Conservation (phyloP, 2,797 vertebrate genomes). For the Phataginus tricuspis region DNA sequence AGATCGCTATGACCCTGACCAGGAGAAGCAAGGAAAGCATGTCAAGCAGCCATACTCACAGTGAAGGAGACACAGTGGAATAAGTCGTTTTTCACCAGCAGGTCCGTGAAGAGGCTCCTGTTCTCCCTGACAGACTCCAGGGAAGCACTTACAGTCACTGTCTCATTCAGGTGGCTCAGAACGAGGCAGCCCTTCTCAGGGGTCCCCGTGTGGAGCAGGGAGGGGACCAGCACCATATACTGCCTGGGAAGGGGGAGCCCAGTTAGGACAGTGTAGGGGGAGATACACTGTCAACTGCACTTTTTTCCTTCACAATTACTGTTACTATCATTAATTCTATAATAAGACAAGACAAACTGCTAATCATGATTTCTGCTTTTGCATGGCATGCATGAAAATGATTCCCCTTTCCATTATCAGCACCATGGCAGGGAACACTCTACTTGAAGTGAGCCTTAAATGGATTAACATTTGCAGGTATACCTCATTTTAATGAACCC, state of each 20-base stretch:
- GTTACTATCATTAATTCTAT: not conserved
- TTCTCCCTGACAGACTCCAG: slow-evolving; percentile 72
- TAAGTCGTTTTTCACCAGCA: slow-evolving; percentile 63
- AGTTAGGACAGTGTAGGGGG: not conserved
- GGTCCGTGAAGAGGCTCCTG: slow-evolving; percentile 73
- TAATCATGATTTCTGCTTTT: not conserved
- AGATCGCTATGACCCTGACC: not conserved
- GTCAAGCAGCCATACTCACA: slow-evolving; percentile 71
- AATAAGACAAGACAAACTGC: not conserved
- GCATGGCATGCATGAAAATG: not conserved
- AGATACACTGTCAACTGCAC: not conserved
- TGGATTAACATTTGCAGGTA: not conserved
- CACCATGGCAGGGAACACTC: not conserved
- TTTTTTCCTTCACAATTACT: too few relatives aligned
- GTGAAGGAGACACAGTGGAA: slow-evolving; percentile 79
- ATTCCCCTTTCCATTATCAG: not conserved
- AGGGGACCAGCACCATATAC: slow-evolving; percentile 81
- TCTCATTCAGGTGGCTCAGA: slow-evolving; percentile 84
- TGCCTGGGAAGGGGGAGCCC: slow-evolving; percentile 70
- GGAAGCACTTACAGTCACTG: slow-evolving; percentile 76
- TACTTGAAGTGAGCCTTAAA: not conserved
- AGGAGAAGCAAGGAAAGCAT: not conserved
- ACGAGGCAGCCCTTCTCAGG: slow-evolving; percentile 83
- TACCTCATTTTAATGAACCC: not conserved
- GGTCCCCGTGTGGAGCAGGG: slow-evolving; percentile 62